Conservation (phyloP, 2,888 invertebrate species). For the Hyles lineata region DNA sequence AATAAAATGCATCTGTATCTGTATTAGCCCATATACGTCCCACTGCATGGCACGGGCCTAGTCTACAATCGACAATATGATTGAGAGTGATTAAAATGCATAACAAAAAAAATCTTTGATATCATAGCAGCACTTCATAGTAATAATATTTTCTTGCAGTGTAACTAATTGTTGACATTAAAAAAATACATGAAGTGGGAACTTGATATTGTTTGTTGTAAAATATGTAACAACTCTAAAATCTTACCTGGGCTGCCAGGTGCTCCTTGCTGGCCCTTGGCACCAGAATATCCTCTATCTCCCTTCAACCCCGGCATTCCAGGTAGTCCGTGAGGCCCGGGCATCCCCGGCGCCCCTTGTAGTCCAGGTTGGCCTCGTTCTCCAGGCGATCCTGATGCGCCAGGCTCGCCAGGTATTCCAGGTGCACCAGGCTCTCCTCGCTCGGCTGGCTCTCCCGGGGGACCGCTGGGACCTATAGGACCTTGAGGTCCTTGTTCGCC, state of each 20-base stretch:
- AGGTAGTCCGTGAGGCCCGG: constrained; percentile 88
- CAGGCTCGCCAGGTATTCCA: constrained; percentile 88
- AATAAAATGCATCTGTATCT: neutral
- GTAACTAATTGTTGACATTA: too few species aligned
- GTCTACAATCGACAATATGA: too few species aligned
- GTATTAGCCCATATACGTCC: too few species aligned
- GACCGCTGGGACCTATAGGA: constrained; percentile 89
- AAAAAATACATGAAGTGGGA: too few species aligned
- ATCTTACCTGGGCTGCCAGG: constrained; percentile 83
- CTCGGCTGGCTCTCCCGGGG: constrained; percentile 92
- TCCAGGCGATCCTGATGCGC: constrained; percentile 90
- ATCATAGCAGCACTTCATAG: too few species aligned
- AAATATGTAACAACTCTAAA: neutral
- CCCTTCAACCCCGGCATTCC: constrained; percentile 90
- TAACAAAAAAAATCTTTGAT: too few species aligned
- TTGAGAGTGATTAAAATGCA: too few species aligned
- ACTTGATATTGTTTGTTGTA: neutral
- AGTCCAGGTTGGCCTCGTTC: constrained; percentile 90
- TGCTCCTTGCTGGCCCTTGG: constrained; percentile 90
- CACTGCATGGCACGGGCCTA: too few species aligned
- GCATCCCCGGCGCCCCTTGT: constrained; percentile 88
- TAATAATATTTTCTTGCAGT: too few species aligned
- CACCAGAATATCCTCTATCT: constrained; percentile 88
- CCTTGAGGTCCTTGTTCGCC: constrained; percentile 93
- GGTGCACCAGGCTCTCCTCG: constrained; percentile 90